Evolutionary conservation across 2,113 vertebrate species (phyloP).

Genomic region (Dipodomys stephensi): DNA sequence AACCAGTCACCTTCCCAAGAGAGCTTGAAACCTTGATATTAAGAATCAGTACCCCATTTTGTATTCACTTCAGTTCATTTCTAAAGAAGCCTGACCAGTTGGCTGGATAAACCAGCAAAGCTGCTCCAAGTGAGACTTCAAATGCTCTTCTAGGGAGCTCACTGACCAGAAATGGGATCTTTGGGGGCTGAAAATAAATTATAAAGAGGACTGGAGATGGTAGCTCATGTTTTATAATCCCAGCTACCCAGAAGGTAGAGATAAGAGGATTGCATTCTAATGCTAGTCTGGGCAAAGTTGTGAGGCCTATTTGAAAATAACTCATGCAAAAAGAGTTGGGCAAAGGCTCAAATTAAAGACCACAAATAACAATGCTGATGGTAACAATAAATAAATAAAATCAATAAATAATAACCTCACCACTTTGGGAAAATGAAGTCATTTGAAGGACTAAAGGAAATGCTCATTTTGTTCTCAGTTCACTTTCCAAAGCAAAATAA

Average conservation of each 20-base stretch:
- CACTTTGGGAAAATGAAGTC: neutral
- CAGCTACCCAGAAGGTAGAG: no score
- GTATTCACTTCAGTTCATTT: neutral
- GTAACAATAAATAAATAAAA: neutral
- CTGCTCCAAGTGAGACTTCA: neutral
- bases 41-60: neutral
- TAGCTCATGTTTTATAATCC: no score
- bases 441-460: neutral
- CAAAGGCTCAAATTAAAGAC: no score
- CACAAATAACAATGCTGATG: no score
- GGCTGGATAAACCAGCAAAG: neutral
- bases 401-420: neutral
- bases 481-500: constrained; percentile 18
- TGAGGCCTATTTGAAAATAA: no score
- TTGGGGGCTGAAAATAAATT: constrained; percentile 38
- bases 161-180: neutral
- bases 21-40: neutral
- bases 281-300: no score
- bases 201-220: neutral
- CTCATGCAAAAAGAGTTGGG: no score
- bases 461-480: neutral
- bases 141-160: neutral
- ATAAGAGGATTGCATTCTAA: no score
- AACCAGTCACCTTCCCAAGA: neutral
- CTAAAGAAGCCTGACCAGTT: neutral